Percentiles rank a stretch among this genome's conserved stretches.
Evolutionary conservation across 64 coral and sea anemone genomes (phyloP).

Genomic region (Catalaphyllia jardinei): DNA sequence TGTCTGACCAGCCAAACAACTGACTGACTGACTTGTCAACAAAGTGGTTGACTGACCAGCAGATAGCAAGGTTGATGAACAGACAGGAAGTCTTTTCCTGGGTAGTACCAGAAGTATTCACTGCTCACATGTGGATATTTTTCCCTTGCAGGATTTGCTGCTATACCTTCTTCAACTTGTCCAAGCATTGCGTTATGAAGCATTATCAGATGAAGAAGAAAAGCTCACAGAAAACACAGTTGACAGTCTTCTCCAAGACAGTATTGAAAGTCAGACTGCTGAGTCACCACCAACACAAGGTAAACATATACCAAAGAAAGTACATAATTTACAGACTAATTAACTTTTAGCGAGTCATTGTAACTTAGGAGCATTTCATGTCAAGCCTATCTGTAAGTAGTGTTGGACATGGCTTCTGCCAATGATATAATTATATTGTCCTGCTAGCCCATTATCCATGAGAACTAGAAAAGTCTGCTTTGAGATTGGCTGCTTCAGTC

Average conservation of each 20-base stretch:
- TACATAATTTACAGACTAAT: no score
- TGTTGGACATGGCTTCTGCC: no score
- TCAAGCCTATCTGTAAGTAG: no score
- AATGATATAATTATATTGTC: no score
- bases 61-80: background rate
- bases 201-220: constrained; percentile 56
- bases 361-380: no score
- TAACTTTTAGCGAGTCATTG: no score
- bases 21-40: background rate
- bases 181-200: constrained; percentile 95
- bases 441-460: no score
- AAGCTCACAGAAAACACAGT: constrained; percentile 46
- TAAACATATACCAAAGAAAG: background rate
- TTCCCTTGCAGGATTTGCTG: constrained; percentile 71
- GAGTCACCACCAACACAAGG: constrained; percentile 29
- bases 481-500: no score
- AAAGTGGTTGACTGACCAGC: no score
- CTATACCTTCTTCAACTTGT: constrained; percentile 97
- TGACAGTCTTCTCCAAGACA: constrained; percentile 32
- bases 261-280: background rate
- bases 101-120: background rate
- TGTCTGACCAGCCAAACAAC: background rate
- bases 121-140: background rate
- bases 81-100: background rate
- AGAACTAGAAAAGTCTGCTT: no score